Evolutionary conservation across 37 sponge, comb jelly and placozoan genomes (phyloP).

Genomic region (Dysidea cf. avara): DNA sequence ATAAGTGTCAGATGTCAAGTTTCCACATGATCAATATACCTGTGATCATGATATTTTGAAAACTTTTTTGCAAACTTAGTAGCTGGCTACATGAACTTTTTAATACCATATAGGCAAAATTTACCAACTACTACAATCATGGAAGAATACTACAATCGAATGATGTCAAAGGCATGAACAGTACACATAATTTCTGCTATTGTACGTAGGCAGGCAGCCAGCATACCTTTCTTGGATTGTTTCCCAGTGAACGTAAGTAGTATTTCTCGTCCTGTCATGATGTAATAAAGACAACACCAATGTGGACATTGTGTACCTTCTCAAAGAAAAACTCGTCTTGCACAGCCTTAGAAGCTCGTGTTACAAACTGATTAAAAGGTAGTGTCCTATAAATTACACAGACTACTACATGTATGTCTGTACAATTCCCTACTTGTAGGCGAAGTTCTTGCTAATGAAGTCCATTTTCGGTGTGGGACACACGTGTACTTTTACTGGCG

Average conservation of each 20-base stretch:
- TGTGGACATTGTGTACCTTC: conserved; percentile 17
- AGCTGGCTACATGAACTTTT: too few relatives aligned
- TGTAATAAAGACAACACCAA: background rate
- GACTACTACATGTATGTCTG: background rate
- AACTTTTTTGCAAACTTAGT: too few relatives aligned
- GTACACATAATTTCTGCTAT: too few relatives aligned
- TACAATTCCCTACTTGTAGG: conserved; percentile 58
- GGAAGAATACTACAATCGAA: too few relatives aligned
- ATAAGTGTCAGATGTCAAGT: background rate
- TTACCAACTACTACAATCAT: conserved; percentile 1
- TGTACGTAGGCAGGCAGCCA: too few relatives aligned
- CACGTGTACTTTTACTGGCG: conserved; percentile 77
- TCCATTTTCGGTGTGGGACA: conserved; percentile 66
- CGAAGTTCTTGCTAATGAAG: conserved; percentile 82
- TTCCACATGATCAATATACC: background rate
- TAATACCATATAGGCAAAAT: background rate
- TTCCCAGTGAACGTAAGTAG: conserved; percentile 77
- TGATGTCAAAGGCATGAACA: too few relatives aligned
- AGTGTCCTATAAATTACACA: conserved; percentile 59
- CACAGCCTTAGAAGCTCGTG: conserved; percentile 20
- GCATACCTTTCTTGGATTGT: conserved; percentile 75
- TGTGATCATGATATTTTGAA: too few relatives aligned
- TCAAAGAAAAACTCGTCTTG: conserved; percentile 54
- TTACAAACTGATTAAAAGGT: conserved; percentile 75
- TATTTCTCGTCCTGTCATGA: conserved; percentile 76